phyloP scores from a whole-genome alignment of 1,140 invertebrate genomes.

The Danaus melanippus region DNA sequence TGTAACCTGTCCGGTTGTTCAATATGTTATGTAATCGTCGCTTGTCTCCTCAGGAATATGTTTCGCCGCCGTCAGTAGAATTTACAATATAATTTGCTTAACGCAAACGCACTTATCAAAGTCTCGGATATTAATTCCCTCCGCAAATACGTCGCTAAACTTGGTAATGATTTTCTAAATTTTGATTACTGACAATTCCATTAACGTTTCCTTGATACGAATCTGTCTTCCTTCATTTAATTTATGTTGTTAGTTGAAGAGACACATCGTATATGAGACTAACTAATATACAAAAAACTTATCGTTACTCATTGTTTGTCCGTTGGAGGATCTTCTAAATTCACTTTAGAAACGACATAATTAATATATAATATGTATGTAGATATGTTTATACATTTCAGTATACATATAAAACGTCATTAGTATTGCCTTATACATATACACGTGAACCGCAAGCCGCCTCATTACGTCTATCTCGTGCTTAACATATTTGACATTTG shows the following conservation, averaged over 20 bases:
- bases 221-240: conserved; percentile 3
- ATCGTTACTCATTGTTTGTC: no score
- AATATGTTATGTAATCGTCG: no score
- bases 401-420: conserved; percentile 1
- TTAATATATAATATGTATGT: no score
- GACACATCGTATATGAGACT: no score
- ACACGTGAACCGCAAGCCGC: conserved; percentile 12
- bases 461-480: conserved; percentile 16
- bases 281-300: no score
- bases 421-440: conserved; percentile 8
- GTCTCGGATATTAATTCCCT: conserved; percentile 5
- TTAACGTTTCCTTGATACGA: conserved; percentile 1
- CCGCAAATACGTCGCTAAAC: conserved; percentile 1
- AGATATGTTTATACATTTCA: no score
- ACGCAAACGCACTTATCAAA: conserved; percentile 5
- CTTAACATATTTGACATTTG: conserved; percentile 20
- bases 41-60: no score
- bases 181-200: conserved; percentile 5
- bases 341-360: no score
- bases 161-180: conserved; percentile 8
- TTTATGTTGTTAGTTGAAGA: neutral
- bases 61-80: neutral
- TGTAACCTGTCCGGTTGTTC: no score
- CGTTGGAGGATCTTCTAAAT: no score
- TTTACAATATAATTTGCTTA: conserved; percentile 10